Base-by-base conservation (phyloP, 2,797 vertebrate genomes). In the Eidolon dupreanum region DNA sequence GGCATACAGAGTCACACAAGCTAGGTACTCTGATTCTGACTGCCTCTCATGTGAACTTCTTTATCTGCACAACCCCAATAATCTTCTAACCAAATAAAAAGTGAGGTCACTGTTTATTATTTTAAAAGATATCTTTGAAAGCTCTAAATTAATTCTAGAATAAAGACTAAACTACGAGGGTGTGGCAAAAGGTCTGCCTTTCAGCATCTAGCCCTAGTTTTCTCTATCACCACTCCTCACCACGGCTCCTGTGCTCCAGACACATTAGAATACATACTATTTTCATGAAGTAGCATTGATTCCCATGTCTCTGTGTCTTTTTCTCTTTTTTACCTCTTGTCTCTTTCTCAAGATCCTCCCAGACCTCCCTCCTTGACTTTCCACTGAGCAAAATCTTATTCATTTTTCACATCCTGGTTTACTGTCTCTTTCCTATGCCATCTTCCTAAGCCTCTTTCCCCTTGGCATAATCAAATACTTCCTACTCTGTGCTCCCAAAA, bases 391-490 rank as follows among this genome's bases (percentile, higher is more conserved):
- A 87, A 68, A 51, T 26, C 24, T 53, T 73, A 16, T 6, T 70
- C 75, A 43, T 41, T 59, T 88, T 93, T 86, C 53, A 75, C 5
- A 13, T 63, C 41, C 65, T 84, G 19, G 3, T 6, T 95, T 74
- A 88, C n/a, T 73, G 12, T 78, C 36, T 92, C 66, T 84, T 19
- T 66, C 65, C 22, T 55, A 6, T 71, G n/a, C 57, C 77, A 38
- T 59, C 87, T 91, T 77, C 31, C 28, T 86, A 86, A 89, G 38
- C 22, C 73, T 53, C 33, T 86, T 94, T 65, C 33, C 74, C 63
- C 20, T 26, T n/a, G 46, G 51, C 65, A 17, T 89, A 79, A 91
- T 88, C 70, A 92, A 90, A 73, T 65, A n/a, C 46, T 95, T 94
- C 46, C 53, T 89, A 11, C 9, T 84, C 65, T 93, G 41, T 38